Evolutionary conservation across 2,113 vertebrate species (phyloP).

Genomic region (Anseranas semipalmata): DNA sequence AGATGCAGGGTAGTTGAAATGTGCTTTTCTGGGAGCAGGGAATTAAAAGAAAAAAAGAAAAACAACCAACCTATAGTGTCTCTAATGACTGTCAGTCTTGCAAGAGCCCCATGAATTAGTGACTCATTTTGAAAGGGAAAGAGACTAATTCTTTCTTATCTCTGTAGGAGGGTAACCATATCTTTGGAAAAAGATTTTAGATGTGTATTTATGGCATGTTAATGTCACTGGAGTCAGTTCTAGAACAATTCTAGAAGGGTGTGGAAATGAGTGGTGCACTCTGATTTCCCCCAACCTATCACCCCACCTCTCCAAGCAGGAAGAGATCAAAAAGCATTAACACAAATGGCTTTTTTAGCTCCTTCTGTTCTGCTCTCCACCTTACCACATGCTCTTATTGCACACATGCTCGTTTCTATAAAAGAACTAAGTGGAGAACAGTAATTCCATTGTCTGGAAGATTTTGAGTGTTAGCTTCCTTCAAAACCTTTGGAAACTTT

Average conservation of each 20-base stretch:
- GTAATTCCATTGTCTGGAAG: neutral
- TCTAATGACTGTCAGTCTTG: neutral
- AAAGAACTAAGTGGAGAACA: neutral
- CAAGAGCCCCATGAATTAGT: neutral
- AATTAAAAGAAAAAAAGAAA: neutral
- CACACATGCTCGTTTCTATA: neutral
- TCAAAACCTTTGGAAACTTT: neutral
- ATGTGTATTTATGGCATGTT: accelerated
- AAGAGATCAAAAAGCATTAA: neutral
- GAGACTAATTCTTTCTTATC: neutral
- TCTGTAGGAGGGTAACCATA: accelerated
- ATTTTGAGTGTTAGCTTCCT: neutral
- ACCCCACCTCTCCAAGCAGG: neutral
- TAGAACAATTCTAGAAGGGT: neutral
- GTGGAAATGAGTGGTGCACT: neutral
- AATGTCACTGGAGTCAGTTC: neutral
- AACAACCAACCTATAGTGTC: neutral
- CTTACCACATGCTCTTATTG: neutral
- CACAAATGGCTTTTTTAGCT: neutral
- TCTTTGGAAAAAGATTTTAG: neutral
- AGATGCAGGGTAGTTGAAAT: neutral
- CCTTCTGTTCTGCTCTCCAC: neutral
- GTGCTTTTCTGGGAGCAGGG: accelerated
- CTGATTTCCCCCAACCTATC: neutral
- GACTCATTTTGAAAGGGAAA: neutral